These are phyloP conservation scores for Cuniculus paca DNA, from an alignment of 2,797 vertebrate genomes.

Conservation along the genomic window DNA sequence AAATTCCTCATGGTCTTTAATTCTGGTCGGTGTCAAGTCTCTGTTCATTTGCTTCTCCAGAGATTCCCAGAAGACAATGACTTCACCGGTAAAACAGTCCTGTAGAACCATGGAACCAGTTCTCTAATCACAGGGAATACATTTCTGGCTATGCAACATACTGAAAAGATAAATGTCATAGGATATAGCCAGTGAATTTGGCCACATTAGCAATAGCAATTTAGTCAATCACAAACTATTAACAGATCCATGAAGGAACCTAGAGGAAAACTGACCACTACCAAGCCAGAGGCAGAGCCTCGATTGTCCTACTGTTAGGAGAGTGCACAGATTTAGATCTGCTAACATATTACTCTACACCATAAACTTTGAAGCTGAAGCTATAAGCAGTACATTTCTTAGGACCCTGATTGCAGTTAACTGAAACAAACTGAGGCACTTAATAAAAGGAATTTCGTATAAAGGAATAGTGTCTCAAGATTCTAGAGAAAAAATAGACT, in stretches of 20 bases:
- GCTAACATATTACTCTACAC: not conserved
- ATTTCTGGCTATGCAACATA: not conserved
- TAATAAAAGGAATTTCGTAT: not conserved
- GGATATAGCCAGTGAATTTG: not conserved
- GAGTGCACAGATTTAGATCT: not conserved
- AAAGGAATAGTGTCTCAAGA: not conserved
- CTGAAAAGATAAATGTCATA: slow-evolving; percentile 44
- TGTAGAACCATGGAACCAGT: slow-evolving; percentile 35
- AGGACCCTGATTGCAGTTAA: not conserved
- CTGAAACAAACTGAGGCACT: not conserved
- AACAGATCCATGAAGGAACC: not conserved
- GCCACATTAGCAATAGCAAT: not conserved
- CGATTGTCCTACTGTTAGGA: not conserved
- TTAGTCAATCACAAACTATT: not conserved
- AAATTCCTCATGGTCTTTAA: not conserved
- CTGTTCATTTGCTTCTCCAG: slow-evolving; percentile 19
- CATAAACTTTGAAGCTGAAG: not conserved
- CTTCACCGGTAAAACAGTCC: not conserved
- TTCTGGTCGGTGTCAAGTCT: not conserved
- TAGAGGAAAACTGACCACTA: not conserved
- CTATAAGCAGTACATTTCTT: rapidly evolving
- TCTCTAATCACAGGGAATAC: not conserved
- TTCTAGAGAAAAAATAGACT: not conserved
- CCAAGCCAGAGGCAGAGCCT: not conserved
- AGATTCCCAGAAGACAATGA: not conserved